Conservation (phyloP, 2,888 invertebrate species). For the Copidosoma aretas region DNA sequence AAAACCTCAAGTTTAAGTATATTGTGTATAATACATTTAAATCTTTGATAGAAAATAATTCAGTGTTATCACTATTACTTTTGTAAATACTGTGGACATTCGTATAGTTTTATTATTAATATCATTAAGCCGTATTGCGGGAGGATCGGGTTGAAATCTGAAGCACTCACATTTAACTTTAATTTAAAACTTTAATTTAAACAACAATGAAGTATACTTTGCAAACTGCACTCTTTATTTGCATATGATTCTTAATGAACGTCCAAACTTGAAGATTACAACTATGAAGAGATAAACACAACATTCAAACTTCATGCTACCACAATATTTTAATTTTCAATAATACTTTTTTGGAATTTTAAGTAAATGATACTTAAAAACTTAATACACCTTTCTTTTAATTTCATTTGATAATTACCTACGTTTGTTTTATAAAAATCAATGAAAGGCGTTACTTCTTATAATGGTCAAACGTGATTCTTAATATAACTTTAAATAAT, state of each 20-base stretch:
- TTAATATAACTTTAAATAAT: neutral
- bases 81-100: slow-evolving; percentile 27
- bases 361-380: neutral
- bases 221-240: slow-evolving; percentile 24
- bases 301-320: slow-evolving; percentile 26
- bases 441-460: slow-evolving; percentile 10
- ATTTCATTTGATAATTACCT: slow-evolving; percentile 12
- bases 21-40: slow-evolving; percentile 17
- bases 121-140: slow-evolving; percentile 11
- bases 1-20: slow-evolving; percentile 18
- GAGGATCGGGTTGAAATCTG: slow-evolving; percentile 21
- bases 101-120: slow-evolving; percentile 12
- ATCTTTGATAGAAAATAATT: slow-evolving; percentile 29
- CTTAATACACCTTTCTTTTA: slow-evolving; percentile 10
- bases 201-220: slow-evolving; percentile 17
- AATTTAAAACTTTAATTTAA: slow-evolving; percentile 3
- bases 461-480: slow-evolving; percentile 4
- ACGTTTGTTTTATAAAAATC: slow-evolving; percentile 13
- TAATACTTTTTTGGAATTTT: slow-evolving; percentile 38
- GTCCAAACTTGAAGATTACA: slow-evolving; percentile 15
- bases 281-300: slow-evolving; percentile 15
- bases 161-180: neutral
- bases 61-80: slow-evolving; percentile 18
- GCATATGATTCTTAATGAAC: slow-evolving; percentile 4
- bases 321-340: slow-evolving; percentile 45